phyloP scores from a whole-genome alignment of 1,140 invertebrate species.

The Dendroctonus ponderosae region DNA sequence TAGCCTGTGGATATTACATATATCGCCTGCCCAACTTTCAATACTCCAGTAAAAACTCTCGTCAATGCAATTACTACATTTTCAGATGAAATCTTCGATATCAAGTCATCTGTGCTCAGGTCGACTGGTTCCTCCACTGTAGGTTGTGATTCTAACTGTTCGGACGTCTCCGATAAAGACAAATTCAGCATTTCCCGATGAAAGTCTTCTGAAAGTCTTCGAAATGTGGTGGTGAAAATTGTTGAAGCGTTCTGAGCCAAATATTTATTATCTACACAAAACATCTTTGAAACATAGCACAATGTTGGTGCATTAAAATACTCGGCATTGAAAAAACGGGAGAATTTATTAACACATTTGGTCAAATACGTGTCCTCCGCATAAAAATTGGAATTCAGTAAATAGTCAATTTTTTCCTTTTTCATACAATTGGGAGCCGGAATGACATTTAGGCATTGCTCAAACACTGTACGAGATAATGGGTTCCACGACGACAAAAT shows the following conservation, averaged over 20 bases:
- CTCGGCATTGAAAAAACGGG: slow-evolving; percentile 64
- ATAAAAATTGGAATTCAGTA: slow-evolving; percentile 50
- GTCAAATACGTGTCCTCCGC: slow-evolving; percentile 39
- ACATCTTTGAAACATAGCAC: slow-evolving; percentile 95
- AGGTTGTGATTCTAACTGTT: slow-evolving; percentile 39
- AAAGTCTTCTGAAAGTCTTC: too few relatives aligned
- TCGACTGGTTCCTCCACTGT: not conserved
- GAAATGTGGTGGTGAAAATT: too few relatives aligned
- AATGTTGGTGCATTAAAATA: slow-evolving; percentile 72
- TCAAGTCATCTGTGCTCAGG: slow-evolving; percentile 39
- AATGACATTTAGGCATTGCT: slow-evolving; percentile 77
- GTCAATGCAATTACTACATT: slow-evolving; percentile 90
- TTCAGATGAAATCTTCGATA: slow-evolving; percentile 49
- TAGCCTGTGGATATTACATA: slow-evolving; percentile 84
- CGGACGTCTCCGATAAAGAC: slow-evolving; percentile 38
- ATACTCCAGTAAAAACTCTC: slow-evolving; percentile 85
- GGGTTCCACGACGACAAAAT: slow-evolving; percentile 89
- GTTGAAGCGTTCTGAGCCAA: slow-evolving; percentile 49
- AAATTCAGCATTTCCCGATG: slow-evolving; percentile 11
- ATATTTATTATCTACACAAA: slow-evolving; percentile 70
- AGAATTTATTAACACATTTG: slow-evolving; percentile 39
- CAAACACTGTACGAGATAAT: slow-evolving; percentile 73
- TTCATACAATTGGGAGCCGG: slow-evolving; percentile 79
- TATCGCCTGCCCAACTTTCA: slow-evolving; percentile 73
- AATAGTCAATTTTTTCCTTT: slow-evolving; percentile 66